Conservation (phyloP, 2,113 vertebrate species). For the Cynocephalus volans region DNA sequence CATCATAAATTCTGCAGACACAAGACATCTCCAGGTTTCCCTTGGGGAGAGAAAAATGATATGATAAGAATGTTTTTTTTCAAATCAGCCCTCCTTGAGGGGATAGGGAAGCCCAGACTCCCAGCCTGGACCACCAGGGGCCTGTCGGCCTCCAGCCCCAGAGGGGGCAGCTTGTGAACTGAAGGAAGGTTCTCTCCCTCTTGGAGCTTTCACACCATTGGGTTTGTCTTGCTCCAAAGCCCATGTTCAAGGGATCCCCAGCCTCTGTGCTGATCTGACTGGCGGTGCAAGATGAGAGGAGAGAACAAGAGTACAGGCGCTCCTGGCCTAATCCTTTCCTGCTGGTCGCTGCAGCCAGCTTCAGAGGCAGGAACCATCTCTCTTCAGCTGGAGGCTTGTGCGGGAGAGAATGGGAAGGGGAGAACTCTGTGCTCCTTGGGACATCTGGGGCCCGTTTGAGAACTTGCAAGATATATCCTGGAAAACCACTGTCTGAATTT, state of each 20-base stretch:
- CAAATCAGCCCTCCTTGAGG: neutral
- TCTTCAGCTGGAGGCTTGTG: neutral
- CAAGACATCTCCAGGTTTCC: neutral
- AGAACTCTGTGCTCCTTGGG: neutral
- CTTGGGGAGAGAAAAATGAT: neutral
- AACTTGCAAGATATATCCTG: neutral
- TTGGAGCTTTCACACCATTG: neutral
- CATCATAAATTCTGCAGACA: neutral
- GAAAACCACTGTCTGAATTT: neutral
- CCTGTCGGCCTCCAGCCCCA: neutral
- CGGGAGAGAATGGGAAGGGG: too few species aligned
- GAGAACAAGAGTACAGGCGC: neutral
- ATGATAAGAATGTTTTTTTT: neutral
- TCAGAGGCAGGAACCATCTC: neutral
- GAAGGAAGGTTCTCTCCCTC: neutral
- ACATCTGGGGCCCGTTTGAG: neutral
- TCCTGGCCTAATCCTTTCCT: neutral
- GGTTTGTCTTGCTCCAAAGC: neutral
- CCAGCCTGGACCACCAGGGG: too few species aligned
- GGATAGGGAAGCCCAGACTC: neutral
- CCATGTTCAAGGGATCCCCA: neutral
- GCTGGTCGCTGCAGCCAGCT: neutral
- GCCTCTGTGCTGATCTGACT: neutral
- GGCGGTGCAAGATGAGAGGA: neutral
- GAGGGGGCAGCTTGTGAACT: neutral